Evolutionary conservation across 2,113 vertebrate species (phyloP).

Genomic region (Manacus vitellinus): DNA sequence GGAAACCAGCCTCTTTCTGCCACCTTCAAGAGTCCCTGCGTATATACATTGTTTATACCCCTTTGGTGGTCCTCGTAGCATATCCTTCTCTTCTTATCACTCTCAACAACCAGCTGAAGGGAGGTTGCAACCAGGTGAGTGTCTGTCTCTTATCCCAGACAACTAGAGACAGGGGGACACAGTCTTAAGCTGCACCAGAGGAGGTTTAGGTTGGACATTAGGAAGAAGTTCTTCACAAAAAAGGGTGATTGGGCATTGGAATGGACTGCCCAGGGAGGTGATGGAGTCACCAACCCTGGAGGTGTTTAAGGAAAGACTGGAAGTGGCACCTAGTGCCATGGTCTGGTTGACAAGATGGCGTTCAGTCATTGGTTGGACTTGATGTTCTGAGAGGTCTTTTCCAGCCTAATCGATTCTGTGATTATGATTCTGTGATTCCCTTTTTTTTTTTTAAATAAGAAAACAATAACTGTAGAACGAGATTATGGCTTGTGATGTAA

Average conservation of each 20-base stretch:
- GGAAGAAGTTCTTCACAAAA: not conserved
- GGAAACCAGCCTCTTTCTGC: not conserved
- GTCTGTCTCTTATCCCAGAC: not conserved
- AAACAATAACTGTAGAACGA: not conserved
- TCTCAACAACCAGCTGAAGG: too few relatives aligned
- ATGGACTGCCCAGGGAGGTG: not conserved
- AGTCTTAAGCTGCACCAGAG: not conserved
- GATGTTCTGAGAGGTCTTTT: not conserved
- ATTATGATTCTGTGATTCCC: not conserved
- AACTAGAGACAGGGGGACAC: not conserved
- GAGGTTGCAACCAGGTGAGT: not conserved
- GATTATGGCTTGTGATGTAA: not conserved
- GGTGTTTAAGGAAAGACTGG: not conserved
- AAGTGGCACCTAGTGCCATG: fast-evolving
- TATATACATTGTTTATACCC: fast-evolving
- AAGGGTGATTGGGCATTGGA: not conserved
- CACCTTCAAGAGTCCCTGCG: not conserved
- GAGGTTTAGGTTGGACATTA: not conserved
- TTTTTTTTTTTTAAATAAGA: not conserved
- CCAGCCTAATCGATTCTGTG: not conserved
- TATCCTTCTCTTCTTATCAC: not conserved
- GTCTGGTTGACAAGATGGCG: not conserved
- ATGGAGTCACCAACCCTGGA: not conserved
- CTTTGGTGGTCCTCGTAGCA: not conserved
- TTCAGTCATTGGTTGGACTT: fast-evolving